These are phyloP conservation scores for Drosophila truncata DNA, from an alignment of 1,140 invertebrate species.

Conservation along the genomic window DNA sequence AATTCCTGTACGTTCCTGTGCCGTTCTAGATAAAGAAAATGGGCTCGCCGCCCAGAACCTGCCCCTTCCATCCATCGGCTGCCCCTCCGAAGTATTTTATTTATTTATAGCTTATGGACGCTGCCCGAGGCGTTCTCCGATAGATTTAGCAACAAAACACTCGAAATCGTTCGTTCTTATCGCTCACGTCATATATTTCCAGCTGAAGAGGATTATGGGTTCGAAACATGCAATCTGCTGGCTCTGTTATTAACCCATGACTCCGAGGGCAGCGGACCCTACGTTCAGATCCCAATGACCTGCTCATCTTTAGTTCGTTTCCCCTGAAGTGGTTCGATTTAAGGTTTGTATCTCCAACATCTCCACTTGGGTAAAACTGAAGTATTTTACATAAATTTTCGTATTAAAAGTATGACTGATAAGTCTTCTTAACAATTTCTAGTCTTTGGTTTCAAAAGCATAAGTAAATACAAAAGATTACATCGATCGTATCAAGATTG, in stretches of 20 bases:
- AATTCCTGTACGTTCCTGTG: constrained; percentile 60
- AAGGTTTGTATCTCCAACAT: neutral
- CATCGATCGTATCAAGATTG: neutral
- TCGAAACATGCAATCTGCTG: constrained; percentile 56
- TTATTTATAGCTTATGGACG: constrained; percentile 68
- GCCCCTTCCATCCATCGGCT: constrained; percentile 10
- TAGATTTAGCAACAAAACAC: constrained; percentile 53
- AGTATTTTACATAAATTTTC: constrained; percentile 1
- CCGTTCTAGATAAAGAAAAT: constrained; percentile 62
- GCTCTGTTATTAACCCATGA: constrained; percentile 42
- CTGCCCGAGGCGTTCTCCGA: constrained; percentile 36
- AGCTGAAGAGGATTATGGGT: constrained; percentile 66
- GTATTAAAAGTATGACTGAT: neutral
- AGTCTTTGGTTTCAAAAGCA: neutral
- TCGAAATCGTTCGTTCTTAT: constrained; percentile 64
- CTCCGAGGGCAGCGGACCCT: constrained; percentile 6
- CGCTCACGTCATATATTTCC: constrained; percentile 69
- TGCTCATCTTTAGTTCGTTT: constrained; percentile 6
- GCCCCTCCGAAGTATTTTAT: constrained; percentile 9
- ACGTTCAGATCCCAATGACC: constrained; percentile 11
- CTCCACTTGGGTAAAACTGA: neutral
- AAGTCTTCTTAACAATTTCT: neutral
- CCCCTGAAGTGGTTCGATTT: constrained; percentile 1
- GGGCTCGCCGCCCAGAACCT: constrained; percentile 30
- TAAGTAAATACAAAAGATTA: neutral